Conservation (phyloP, 1,140 invertebrate species). For the Ganaspis sp. region DNA sequence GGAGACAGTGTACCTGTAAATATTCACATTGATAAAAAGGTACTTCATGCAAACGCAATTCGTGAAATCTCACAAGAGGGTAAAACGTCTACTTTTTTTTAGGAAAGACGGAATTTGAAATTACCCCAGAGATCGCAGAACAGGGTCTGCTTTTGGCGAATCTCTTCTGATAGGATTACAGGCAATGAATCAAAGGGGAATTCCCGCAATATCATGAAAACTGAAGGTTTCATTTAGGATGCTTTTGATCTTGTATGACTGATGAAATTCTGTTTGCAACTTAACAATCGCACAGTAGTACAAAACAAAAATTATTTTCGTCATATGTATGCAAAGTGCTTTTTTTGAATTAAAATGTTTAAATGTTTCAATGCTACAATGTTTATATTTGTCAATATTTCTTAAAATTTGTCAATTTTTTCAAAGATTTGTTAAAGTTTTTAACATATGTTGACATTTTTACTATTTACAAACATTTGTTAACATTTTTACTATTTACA, state of each 20-base stretch:
- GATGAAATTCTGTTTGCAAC: neutral
- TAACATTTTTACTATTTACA: no score
- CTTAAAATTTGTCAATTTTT: no score
- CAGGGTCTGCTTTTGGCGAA: neutral
- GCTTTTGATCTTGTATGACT: neutral
- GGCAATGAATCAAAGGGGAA: constrained; percentile 20
- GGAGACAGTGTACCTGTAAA: neutral
- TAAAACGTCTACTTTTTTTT: neutral
- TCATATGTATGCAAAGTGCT: no score
- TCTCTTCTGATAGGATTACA: constrained; percentile 20
- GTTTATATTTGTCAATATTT: no score
- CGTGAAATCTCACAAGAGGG: constrained; percentile 12
- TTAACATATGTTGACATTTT: no score
- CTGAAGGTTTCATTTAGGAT: constrained; percentile 11
- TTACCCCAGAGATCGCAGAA: constrained; percentile 14
- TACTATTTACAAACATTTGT: no score
- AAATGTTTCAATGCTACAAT: no score
- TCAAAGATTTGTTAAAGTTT: no score
- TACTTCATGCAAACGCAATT: constrained; percentile 9
- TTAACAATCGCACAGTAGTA: neutral
- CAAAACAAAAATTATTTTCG: no score
- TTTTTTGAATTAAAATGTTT: no score
- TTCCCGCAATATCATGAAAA: constrained; percentile 16
- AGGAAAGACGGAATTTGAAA: constrained; percentile 24
- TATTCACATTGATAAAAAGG: neutral